Evolutionary conservation across 2,888 invertebrate species (phyloP).

Genomic region (Rhogogaster chlorosoma): DNA sequence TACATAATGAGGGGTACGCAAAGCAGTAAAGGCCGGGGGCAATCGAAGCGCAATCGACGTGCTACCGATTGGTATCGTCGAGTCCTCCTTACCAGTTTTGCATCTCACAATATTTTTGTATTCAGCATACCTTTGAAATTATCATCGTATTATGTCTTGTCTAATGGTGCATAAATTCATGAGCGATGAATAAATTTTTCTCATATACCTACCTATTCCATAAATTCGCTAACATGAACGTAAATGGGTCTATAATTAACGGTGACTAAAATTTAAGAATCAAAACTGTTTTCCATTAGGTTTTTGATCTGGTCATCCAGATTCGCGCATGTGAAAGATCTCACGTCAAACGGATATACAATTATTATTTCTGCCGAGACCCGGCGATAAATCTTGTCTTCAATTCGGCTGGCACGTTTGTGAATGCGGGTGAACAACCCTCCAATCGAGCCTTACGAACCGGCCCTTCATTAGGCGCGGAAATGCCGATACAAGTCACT

Average conservation of each 20-base stretch:
- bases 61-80: constrained; percentile 72
- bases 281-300: background rate
- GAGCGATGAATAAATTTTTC: background rate
- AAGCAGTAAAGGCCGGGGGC: constrained; percentile 52
- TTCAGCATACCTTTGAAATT: background rate
- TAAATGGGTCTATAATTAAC: background rate
- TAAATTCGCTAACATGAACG: background rate
- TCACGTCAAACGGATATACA: background rate
- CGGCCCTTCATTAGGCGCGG: constrained; percentile 46
- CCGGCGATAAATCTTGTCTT: background rate
- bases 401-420: constrained; percentile 17
- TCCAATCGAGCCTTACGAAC: background rate
- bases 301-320: background rate
- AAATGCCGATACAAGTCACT: constrained; percentile 34
- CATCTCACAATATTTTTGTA: background rate
- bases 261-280: background rate
- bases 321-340: background rate
- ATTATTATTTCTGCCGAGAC: background rate
- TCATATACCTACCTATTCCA: background rate
- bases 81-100: constrained; percentile 13
- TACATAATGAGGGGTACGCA: constrained; percentile 52
- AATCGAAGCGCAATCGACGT: constrained; percentile 67
- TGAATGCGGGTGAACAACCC: constrained; percentile 14
- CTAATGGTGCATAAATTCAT: background rate
- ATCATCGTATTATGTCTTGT: background rate